Conservation (phyloP, 1,140 invertebrate species). For the Drosophila mayri region DNA sequence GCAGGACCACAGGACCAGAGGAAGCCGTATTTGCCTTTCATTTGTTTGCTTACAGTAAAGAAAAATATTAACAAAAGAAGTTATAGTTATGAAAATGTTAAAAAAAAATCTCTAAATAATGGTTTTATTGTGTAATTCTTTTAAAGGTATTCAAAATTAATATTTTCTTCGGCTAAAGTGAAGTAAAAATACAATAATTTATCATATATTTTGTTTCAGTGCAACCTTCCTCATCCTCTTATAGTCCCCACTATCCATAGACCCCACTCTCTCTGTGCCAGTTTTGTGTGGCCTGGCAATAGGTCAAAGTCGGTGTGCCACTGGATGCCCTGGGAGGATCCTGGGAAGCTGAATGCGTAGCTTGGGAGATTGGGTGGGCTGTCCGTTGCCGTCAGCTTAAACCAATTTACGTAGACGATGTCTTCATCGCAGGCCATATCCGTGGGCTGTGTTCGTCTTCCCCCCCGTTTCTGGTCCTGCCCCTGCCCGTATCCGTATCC, state of each 20-base stretch:
- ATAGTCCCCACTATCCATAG: not conserved
- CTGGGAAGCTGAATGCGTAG: slow-evolving; percentile 4
- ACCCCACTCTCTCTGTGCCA: not conserved
- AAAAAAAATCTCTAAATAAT: too few relatives aligned
- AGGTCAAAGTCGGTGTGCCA: slow-evolving; percentile 63
- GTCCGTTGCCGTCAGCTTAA: slow-evolving; percentile 74
- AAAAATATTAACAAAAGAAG: not conserved
- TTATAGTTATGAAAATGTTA: too few relatives aligned
- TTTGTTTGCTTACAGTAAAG: slow-evolving; percentile 39
- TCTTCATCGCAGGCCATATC: slow-evolving; percentile 63
- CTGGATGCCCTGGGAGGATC: slow-evolving; percentile 8
- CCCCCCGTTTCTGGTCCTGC: slow-evolving; percentile 18
- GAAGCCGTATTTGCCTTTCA: slow-evolving; percentile 17
- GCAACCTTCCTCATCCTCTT: not conserved
- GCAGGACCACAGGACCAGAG: slow-evolving; percentile 11
- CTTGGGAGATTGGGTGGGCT: slow-evolving; percentile 33
- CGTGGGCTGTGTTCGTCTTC: slow-evolving; percentile 4
- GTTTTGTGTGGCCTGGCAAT: slow-evolving; percentile 54
- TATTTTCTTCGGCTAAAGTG: not conserved
- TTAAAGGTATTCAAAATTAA: too few relatives aligned
- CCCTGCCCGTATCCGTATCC: slow-evolving; percentile 23
- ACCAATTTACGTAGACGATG: slow-evolving; percentile 80
- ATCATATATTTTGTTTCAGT: not conserved
- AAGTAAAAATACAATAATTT: not conserved
- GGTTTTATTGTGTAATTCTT: too few relatives aligned